Evolutionary conservation across 2,888 invertebrate genomes (phyloP), one percentile per base, ranked within the genome.

Genomic region (Leptopilina syphax): DNA sequence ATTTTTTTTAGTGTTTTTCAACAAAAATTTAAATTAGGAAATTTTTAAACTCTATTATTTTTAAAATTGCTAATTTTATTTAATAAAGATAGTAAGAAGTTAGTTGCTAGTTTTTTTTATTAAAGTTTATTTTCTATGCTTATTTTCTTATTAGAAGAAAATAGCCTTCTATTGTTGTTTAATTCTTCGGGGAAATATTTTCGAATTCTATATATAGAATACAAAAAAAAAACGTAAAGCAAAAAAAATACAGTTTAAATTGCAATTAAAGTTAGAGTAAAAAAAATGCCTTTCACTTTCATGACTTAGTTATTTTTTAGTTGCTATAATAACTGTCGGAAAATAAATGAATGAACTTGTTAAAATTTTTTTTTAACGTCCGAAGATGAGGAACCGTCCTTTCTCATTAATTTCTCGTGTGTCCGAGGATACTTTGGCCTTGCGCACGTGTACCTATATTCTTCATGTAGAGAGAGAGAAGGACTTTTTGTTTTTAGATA

Each of bases 341-440:
- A 44, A 67, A 67, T 67, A 44, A 67, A 67, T 67, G 47, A 47
- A 67, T 44, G 67, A 13, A 44, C 67, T 67, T 67, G 67, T 67
- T 67, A 47, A 67, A 67, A 4, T 9, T 67, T 67, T 67, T 18
- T 67, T 67, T 44, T 67, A 47, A 44, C n/a, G 9, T 44, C 12
- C 3, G 9, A 67, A 44, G 67, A 67, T n/a, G 47, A 18, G 3
- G 67, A 67, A 47, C 18, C 18, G 44, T 67, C 41, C 44, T n/a
- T 44, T 47, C 18, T 18, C 18, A n/a, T 67, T n/a, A 67, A 18
- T 67, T 67, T 41, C 44, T 67, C 65, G 65, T 10, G 34, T 65
- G 34, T 27, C 65, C 66, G 44, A 41, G 44, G 41, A 24, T 65
- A 65, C 12, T 65, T 65, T 6, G 18, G 8, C 18, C 9, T 24